Evolutionary conservation across 2,888 invertebrate genomes (phyloP), one percentile per base, ranked within the genome.

Genomic region (Caenorhabditis sp.): DNA sequence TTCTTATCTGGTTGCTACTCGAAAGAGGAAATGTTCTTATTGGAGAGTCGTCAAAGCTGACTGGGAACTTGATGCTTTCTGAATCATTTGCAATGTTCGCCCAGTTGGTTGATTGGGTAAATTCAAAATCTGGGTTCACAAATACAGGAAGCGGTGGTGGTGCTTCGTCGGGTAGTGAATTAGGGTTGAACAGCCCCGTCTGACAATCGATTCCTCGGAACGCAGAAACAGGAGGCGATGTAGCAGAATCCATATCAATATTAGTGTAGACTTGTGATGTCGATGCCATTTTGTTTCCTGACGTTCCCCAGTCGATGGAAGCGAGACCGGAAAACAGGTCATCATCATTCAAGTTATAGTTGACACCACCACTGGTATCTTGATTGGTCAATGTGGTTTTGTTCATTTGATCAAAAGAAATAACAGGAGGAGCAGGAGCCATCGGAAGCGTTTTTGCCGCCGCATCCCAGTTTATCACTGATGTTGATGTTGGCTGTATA

Each of bases 1-100:
- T 74, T 44, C 79, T 24, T 13, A 60, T 44, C 22, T 70, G 70
- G n/a, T 15, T 35, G 13, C 5, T n/a, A 8, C 9, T 11, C 2
- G 24, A 18, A 13, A 28, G 11, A 4, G 32, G 32, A 11, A 56
- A 15, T 3, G 6, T 28, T 11, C 5, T 13, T 5, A 40, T 11
- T 9, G 81, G 67, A 3, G 68, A 65, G 8, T 83, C 83, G 28
- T 82, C 83, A 44, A 84, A 84, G 11, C 65, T 69, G 13, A 85
- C 83, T 0, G 85, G 85, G 55, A 85, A 85, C 24, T 64, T 55
- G 13, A 47, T 18, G 13, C 40, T 40, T 40, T 2, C 40, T 20
- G 32, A 6, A 15, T 37, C 32, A 20, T 2, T 20, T 2, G 26
- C 22, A 1, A 9, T 1, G 5, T 15, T 22, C 1, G 37, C 24